Conservation (phyloP, 2,113 vertebrate species). For the Stomatorhinus ivindoensis region DNA sequence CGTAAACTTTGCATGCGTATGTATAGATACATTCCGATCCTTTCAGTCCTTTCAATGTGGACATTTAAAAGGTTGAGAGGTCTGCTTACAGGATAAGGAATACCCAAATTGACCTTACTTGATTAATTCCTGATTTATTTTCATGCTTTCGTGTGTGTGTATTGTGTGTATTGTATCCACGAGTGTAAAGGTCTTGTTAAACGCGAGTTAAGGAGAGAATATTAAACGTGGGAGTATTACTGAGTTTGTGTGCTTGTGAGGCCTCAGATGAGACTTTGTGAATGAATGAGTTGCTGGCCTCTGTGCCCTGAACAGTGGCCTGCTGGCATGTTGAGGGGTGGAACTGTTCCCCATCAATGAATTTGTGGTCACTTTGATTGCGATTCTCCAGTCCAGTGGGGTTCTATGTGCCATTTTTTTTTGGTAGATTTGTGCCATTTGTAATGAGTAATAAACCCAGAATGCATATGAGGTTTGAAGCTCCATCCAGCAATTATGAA, state of each 20-base stretch:
- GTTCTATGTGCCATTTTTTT: neutral
- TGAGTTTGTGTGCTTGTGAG: neutral
- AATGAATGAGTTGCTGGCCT: neutral
- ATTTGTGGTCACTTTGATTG: neutral
- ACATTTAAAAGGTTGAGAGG: neutral
- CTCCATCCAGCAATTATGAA: neutral
- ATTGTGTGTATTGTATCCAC: neutral
- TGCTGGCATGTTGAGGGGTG: neutral
- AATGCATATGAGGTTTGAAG: neutral
- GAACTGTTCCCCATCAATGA: neutral
- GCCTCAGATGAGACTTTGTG: neutral
- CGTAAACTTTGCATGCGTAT: neutral
- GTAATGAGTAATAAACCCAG: neutral
- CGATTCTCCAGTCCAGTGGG: neutral
- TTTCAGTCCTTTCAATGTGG: neutral
- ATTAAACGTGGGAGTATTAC: neutral
- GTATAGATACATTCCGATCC: neutral
- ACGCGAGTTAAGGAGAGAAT: neutral
- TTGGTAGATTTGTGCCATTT: neutral
- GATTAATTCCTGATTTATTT: neutral
- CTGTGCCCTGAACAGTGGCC: neutral
- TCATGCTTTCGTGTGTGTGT: neutral
- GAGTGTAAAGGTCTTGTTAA: neutral
- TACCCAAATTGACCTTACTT: neutral
- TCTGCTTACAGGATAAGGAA: neutral